Base-by-base conservation (phyloP, 1,140 invertebrate genomes). In the Cepaea nemoralis region DNA sequence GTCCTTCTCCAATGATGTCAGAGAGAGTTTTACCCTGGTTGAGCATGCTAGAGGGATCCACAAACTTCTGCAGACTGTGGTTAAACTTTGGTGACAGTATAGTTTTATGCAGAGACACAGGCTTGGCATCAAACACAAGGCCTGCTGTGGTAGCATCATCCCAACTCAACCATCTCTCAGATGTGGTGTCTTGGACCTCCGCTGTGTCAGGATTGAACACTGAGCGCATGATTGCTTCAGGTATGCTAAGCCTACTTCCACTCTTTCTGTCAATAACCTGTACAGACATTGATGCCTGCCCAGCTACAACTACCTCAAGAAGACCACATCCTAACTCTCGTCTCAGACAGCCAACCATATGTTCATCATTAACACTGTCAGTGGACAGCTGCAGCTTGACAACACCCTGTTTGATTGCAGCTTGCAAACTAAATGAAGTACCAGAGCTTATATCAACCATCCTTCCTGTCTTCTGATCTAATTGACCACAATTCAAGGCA, bases 391-490 rank as follows among this genome's bases (percentile, higher is more conserved):
- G 42, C 19, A 85, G 63, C 1, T 82, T 59, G n/a, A 89, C 40
- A 48, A 88, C 70, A 31, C 86, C 87, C 80, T 85, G 83, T 67
- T 86, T 83, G 10, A 88, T 48, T 39, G 89, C 87, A 69, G 85
- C 85, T 55, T 83, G 80, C 35, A 90, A 83, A 40, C 85, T 82
- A 22, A 87, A 82, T 37, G 84, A 83, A 12, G 80, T 81, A 27
- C 86, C 86, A 59, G 94, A 94, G n/a, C 93, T 92, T 0, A 96
- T 95, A 93, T 87, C 85, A 8, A 94, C 93, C 6, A 95, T 94
- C 87, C 93, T 95, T 33, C 96, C 96, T 86, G 93, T 94, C 84
- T 95, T 94, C 0, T 96, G 94, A 91, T 98, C 95, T 63, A 89
- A 83, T 42, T 87, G 84, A 35, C 89, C 89, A 77, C 83, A 85